Evolutionary conservation across 2,888 invertebrate genomes (phyloP).

Genomic region (Drosophila histrio): DNA sequence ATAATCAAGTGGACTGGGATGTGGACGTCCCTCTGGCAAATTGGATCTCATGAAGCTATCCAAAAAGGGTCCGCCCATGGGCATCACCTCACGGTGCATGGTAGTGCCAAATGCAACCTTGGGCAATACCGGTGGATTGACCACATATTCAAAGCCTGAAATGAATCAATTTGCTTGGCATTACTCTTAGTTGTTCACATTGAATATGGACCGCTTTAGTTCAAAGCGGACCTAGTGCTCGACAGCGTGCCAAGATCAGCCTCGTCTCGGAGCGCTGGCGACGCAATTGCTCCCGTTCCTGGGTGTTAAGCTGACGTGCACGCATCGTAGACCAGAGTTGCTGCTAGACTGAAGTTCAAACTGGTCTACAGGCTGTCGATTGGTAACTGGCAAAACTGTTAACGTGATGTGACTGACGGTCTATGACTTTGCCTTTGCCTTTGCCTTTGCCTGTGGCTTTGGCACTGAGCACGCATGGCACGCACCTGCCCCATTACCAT

Average conservation of each 20-base stretch:
- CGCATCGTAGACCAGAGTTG: conserved; percentile 62
- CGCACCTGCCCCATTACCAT: conserved; percentile 50
- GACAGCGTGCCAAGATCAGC: conserved; percentile 62
- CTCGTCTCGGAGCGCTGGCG: conserved; percentile 72
- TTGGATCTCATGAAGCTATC: conserved; percentile 85
- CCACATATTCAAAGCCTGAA: conserved; percentile 86
- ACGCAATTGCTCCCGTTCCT: conserved; percentile 68
- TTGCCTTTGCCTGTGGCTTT: neutral
- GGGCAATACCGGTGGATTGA: conserved; percentile 84
- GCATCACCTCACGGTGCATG: conserved; percentile 85
- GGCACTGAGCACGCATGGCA: conserved; percentile 47
- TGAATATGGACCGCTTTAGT: too few species aligned
- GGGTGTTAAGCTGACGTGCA: conserved; percentile 63
- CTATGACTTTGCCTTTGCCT: neutral
- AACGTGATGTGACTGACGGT: conserved; percentile 28
- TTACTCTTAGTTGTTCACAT: neutral
- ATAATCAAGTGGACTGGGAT: conserved; percentile 77
- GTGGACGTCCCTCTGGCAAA: conserved; percentile 70
- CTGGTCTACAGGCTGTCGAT: neutral
- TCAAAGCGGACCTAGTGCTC: conserved; percentile 50
- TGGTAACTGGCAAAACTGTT: conserved; percentile 15
- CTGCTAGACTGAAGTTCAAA: conserved; percentile 38
- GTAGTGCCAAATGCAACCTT: conserved; percentile 86
- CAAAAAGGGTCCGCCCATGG: conserved; percentile 83
- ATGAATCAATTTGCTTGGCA: neutral